Base-by-base conservation (phyloP, 1,140 invertebrate species). In the Drosophila parabipectinata region DNA sequence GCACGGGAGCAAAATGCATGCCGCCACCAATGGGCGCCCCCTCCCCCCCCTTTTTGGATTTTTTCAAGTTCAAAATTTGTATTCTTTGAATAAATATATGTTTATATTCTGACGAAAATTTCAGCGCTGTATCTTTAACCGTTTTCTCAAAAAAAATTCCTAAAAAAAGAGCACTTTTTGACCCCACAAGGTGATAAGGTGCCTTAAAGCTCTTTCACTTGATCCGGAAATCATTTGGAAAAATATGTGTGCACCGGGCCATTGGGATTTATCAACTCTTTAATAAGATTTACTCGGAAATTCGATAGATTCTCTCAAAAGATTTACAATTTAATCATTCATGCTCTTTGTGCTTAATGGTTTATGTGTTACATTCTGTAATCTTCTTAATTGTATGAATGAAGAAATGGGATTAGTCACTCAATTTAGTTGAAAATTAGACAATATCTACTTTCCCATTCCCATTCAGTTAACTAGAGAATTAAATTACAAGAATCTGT, bases 331-430 rank as follows among this genome's bases (percentile, higher is more conserved):
- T 28, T 32, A 41, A 63, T 48, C 37, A 14, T 32, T 44, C 8
- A 12, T 10, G 1, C 18, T 37, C 21, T 47, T 21, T 41, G 37
- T 24, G 9, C 32, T 4, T 72, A 41, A n/a, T 47, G 47, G n/a
- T 10, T 14, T 47, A 34, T 58, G 14, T 45, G 39, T 32, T 59
- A 48, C 52, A 55, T 44, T 72, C 57, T 61, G 67, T 82, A 87
- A 73, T 75, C 78, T 53, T 62, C 78, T 79, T 88, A 82, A 88
- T 88, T 81, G 66, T 69, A n/a, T 76, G 79, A 76, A 69, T 87
- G 71, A 66, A 69, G 75, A 76, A 81, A 81, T 59, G 74, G 67
- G 71, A 82, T 87, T 87, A 87, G 32, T 48, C 41, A 50, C 55
- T 37, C 55, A 82, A 76, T 78, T 82, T 48, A 62, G 55, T 45